Percentiles rank a stretch among this genome's conserved stretches.
Conservation (phyloP, 2,888 invertebrate species). For the Chaitophorus viminalis region DNA sequence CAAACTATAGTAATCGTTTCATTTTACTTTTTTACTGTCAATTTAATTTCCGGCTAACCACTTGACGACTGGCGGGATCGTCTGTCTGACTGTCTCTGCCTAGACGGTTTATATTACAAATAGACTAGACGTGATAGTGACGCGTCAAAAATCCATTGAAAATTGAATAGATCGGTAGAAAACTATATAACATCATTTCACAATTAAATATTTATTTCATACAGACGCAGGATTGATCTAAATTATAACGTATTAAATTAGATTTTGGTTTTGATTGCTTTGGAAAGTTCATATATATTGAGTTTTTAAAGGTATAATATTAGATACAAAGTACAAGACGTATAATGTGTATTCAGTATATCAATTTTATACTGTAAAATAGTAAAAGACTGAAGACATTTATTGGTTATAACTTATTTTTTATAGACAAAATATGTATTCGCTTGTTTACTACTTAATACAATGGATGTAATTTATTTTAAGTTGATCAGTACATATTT, state of each 20-base stretch:
- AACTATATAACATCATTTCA: slow-evolving; percentile 17
- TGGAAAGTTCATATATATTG: not conserved
- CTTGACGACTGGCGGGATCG: slow-evolving; percentile 4
- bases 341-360: too few species aligned
- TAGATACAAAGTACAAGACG: too few species aligned
- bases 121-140: slow-evolving; percentile 36
- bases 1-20: slow-evolving; percentile 20
- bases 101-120: slow-evolving; percentile 36
- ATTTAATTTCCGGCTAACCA: slow-evolving; percentile 29
- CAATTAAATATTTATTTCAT: slow-evolving; percentile 34
- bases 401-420: too few species aligned
- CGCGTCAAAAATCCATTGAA: slow-evolving; percentile 29
- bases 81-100: slow-evolving; percentile 49
- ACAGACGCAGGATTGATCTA: slow-evolving; percentile 22
- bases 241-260: slow-evolving; percentile 2
- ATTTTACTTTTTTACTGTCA: slow-evolving; percentile 46
- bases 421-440: too few species aligned
- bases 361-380: too few species aligned
- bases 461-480: too few species aligned
- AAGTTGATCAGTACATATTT: too few species aligned
- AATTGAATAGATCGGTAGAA: slow-evolving; percentile 19
- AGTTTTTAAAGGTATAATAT: too few species aligned
- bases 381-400: too few species aligned
- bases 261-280: slow-evolving; percentile 6
- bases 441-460: too few species aligned